phyloP scores from a whole-genome alignment of 2,888 invertebrate species.

The Pyrrhia umbra region DNA sequence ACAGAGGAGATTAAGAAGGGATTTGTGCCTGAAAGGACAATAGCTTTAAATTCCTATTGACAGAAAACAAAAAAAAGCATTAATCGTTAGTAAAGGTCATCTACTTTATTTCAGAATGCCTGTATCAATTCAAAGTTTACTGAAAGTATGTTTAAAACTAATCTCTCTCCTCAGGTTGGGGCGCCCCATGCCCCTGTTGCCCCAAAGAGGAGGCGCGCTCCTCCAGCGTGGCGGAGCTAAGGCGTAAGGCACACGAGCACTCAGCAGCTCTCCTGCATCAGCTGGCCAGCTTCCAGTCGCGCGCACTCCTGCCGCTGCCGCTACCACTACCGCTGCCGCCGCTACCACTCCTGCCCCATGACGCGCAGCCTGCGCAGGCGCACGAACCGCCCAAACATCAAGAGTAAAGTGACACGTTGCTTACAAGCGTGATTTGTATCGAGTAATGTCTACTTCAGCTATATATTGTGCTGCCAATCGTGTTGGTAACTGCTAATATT shows the following conservation, averaged over 20 bases:
- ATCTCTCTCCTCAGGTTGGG: constrained; percentile 90
- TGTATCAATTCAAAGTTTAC: too few species aligned
- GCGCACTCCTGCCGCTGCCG: constrained; percentile 87
- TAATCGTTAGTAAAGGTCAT: too few species aligned
- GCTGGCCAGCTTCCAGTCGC: constrained; percentile 92
- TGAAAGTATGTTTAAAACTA: neutral
- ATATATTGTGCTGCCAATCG: too few species aligned
- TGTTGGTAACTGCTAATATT: too few species aligned
- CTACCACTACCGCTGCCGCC: constrained; percentile 82
- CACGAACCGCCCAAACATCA: constrained; percentile 79
- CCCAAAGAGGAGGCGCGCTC: constrained; percentile 94
- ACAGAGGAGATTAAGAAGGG: too few species aligned
- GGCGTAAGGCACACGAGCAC: constrained; percentile 98
- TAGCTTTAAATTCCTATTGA: too few species aligned
- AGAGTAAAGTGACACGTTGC: constrained; percentile 65
- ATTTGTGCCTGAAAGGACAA: too few species aligned
- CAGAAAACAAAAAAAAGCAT: too few species aligned
- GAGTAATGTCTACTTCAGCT: too few species aligned
- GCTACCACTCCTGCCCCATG: constrained; percentile 77
- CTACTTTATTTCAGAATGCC: too few species aligned
- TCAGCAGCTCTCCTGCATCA: constrained; percentile 96
- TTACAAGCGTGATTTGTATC: constrained; percentile 15
- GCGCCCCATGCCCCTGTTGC: constrained; percentile 95
- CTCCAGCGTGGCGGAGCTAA: constrained; percentile 97
- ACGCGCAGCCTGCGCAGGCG: constrained; percentile 60